phyloP scores from a whole-genome alignment of 2,888 invertebrate species.

The Congeria kusceri region DNA sequence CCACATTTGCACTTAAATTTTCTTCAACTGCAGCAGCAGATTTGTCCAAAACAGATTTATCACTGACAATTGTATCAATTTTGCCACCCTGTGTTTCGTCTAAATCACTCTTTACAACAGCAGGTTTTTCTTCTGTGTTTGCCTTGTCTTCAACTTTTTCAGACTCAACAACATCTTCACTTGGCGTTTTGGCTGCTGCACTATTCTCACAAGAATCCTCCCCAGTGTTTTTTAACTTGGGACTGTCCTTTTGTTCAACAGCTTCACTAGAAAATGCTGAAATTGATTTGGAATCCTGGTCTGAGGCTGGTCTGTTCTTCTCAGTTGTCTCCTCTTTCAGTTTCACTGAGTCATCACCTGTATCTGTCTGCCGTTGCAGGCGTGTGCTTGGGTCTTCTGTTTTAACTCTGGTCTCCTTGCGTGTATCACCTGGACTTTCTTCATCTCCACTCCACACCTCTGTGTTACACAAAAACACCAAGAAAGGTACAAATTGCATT shows the following conservation, averaged over 20 bases:
- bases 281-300: background rate
- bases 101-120: background rate
- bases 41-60: background rate
- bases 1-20: background rate
- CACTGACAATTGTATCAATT: background rate
- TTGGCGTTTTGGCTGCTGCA: background rate
- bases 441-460: constrained; percentile 72
- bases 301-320: background rate
- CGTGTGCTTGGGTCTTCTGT: constrained; percentile 29
- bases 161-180: background rate
- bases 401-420: background rate
- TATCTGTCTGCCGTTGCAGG: constrained; percentile 11
- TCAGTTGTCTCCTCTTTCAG: background rate
- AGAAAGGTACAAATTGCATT: too few species aligned
- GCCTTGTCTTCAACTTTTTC: constrained; percentile 6
- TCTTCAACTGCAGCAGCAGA: background rate
- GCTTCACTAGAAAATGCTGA: background rate
- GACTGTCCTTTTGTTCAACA: constrained; percentile 2
- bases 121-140: background rate
- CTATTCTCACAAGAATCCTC: background rate
- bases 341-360: background rate
- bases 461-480: too few species aligned
- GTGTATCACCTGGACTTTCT: constrained; percentile 26
- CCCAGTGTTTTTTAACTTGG: background rate
- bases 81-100: background rate